Base-by-base conservation (phyloP, 37 sponge, comb jelly and placozoan genomes). In the Petrosia ficiformis region DNA sequence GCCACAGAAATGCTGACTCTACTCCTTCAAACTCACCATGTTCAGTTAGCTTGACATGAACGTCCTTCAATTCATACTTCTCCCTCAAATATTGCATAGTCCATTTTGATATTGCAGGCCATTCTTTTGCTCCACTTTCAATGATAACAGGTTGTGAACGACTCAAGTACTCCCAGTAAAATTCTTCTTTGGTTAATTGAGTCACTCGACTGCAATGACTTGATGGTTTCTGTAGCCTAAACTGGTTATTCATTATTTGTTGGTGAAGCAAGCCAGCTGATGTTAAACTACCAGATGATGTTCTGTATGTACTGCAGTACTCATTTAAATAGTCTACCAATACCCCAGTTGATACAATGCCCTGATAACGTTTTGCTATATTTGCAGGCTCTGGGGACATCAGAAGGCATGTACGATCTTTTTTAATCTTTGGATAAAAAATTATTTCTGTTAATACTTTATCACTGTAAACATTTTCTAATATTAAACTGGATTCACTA, bases 1-100 rank as follows among this genome's bases (percentile, higher is more conserved):
- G 48, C 92, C 92, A 91, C 1, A 72, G 52, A 5, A 31, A 57
- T 21, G 76, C 80, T 28, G 66, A 61, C 68, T 91, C 92, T 31
- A 87, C 87, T n/a, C 92, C 92, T 67, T 91, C 92, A 69, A 87
- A 91, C 37, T 35, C 71, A 1, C 92, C 92, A 70, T 91, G 77
- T 38, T 72, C 60, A 6, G 92, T 81, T 8, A 91, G 54, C 65
- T 91, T 91, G 16, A 91, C 70, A 71, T 91, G 92, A 0, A 91
- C 64, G 72, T 61, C 36, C 30, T 79, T 72, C 21, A 52, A 34
- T 1, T 84, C 88, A 79, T 77, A 87, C 37, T 37, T 25, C 37
- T 61, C 28, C 2, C 39, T 6, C 2, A 91, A 69, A 35, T 73
- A 91, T 1, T 87, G 76, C 4, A 10, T 43, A 0, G 80, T 87